Percentiles rank a stretch among this genome's conserved stretches.
Conservation (phyloP, 2,113 vertebrate species). For the Clinocottus analis region DNA sequence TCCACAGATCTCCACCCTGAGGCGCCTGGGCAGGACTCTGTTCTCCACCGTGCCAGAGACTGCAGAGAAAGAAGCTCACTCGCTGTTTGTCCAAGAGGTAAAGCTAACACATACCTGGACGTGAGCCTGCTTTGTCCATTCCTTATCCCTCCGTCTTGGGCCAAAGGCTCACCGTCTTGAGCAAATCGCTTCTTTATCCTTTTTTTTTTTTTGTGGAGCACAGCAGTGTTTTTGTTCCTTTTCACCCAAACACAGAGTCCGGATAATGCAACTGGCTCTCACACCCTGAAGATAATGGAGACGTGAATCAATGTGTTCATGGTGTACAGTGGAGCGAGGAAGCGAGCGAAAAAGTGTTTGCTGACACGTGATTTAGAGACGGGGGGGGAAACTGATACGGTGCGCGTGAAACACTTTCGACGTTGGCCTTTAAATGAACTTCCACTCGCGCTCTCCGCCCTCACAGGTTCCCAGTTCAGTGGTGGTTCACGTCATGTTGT, state of each 20-base stretch:
- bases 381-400: slow-evolving; percentile 1
- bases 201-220: slow-evolving; percentile 42
- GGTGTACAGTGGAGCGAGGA: neutral
- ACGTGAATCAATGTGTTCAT: slow-evolving; percentile 17
- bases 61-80: slow-evolving; percentile 91
- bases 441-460: slow-evolving; percentile 35
- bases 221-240: slow-evolving; percentile 27
- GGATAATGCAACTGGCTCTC: slow-evolving; percentile 16
- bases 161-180: neutral
- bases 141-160: neutral
- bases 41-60: slow-evolving; percentile 90
- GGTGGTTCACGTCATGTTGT: slow-evolving; percentile 45
- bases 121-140: slow-evolving; percentile 30
- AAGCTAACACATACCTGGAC: slow-evolving; percentile 57
- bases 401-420: neutral
- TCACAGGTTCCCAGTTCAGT: slow-evolving; percentile 35
- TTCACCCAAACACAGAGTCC: slow-evolving; percentile 40
- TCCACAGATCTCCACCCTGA: slow-evolving; percentile 88
- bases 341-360: neutral
- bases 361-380: slow-evolving; percentile 10
- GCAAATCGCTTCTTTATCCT: neutral
- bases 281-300: slow-evolving; percentile 10
- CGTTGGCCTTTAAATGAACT: slow-evolving; percentile 47
- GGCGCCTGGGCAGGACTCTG: slow-evolving; percentile 90
- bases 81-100: slow-evolving; percentile 97